Percentiles rank a stretch among this genome's conserved stretches.
Evolutionary conservation across 2,797 vertebrate species (phyloP).

Genomic region (Pteropus rufus): DNA sequence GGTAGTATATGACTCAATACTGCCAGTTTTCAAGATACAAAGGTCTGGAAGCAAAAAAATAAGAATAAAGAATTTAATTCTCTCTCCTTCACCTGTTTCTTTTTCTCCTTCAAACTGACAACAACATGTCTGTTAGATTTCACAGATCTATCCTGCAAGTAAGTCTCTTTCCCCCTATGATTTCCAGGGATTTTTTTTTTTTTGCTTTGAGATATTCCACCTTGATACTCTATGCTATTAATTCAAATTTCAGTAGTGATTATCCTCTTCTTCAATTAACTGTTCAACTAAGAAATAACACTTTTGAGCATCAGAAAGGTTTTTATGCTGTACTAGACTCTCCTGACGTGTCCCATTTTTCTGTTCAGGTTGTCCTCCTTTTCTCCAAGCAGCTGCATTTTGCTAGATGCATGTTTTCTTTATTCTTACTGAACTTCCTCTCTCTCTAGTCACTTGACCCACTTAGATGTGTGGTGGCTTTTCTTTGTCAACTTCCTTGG

Average conservation of each 20-base stretch:
- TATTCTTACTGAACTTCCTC: not conserved
- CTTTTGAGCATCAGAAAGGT: not conserved
- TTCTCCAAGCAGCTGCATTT: not conserved
- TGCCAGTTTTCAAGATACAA: not conserved
- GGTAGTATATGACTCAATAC: not conserved
- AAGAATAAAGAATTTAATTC: not conserved
- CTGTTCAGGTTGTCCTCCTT: not conserved
- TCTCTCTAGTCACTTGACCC: not conserved
- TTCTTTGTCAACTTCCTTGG: not conserved
- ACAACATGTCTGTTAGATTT: not conserved
- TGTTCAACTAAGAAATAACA: not conserved
- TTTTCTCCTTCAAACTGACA: not conserved
- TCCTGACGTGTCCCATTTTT: not conserved
- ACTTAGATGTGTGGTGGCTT: not conserved
- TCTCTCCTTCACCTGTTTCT: not conserved
- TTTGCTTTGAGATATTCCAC: not conserved
- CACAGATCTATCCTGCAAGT: not conserved
- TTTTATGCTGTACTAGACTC: not conserved
- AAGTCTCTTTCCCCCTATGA: not conserved
- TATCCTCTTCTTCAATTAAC: not conserved
- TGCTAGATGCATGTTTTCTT: not conserved
- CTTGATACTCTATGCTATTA: not conserved
- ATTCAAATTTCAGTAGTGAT: conserved; percentile 15
- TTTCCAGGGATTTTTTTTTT: not conserved
- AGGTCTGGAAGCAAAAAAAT: conserved; percentile 15